These are phyloP conservation scores for Oncorhynchus kisutch DNA, from an alignment of 2,113 vertebrate genomes.

Conservation along the genomic window DNA sequence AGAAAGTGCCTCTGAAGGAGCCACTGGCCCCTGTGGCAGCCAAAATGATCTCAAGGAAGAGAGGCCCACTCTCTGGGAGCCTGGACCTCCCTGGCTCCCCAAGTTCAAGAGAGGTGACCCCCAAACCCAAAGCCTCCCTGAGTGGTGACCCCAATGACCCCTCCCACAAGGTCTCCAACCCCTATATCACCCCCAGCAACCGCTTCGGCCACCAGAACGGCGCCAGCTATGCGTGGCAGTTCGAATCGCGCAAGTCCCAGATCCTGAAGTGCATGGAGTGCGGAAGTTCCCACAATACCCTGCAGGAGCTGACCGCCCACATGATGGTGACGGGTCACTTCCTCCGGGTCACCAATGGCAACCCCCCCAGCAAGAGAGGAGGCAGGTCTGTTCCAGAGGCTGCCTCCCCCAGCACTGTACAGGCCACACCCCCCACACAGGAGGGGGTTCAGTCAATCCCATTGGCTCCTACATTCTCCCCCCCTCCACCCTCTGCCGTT, in stretches of 20 bases:
- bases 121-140: constrained; percentile 75
- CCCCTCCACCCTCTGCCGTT: constrained; percentile 9
- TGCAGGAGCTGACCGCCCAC: constrained; percentile 94
- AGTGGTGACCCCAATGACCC: constrained; percentile 76
- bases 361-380: constrained; percentile 90
- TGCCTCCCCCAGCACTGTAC: constrained; percentile 57
- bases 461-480: constrained; percentile 85
- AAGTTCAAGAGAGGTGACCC: constrained; percentile 85
- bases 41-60: constrained; percentile 91
- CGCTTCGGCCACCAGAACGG: constrained; percentile 91
- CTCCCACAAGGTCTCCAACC: constrained; percentile 83
- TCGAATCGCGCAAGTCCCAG: constrained; percentile 92
- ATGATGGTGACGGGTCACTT: constrained; percentile 99
- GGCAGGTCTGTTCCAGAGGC: constrained; percentile 85
- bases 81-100: constrained; percentile 85
- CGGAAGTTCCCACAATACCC: constrained; percentile 90
- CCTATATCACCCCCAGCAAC: constrained; percentile 83
- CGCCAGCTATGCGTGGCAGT: constrained; percentile 90
- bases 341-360: constrained; percentile 84
- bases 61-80: constrained; percentile 74
- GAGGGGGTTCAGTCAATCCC: constrained; percentile 91
- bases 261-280: constrained; percentile 98
- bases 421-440: constrained; percentile 70
- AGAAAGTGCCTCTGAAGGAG: constrained; percentile 99
- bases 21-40: constrained; percentile 89